Evolutionary conservation across 2,888 invertebrate species (phyloP), one percentile per base, ranked within the genome.

Genomic region (Patella depressa): DNA sequence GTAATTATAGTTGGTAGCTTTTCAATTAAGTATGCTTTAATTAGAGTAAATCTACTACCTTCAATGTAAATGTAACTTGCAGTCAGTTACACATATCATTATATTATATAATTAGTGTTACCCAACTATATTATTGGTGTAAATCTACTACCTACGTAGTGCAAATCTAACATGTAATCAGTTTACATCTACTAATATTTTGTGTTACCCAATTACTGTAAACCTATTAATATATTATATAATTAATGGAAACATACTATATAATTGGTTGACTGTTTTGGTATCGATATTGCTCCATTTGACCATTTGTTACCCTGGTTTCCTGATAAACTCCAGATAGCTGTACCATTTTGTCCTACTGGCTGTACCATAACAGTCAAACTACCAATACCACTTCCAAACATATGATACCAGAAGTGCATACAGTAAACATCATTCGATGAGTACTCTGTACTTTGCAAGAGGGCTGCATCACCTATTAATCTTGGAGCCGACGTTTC

Each of bases 401-500:
- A 86, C 89, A 89, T 89, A 85, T 86, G 87, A 79, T 88, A 89
- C 80, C 85, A 89, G 81, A 90, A 89, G 54, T 81, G 79, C 53
- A 89, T 71, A 80, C 88, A 88, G 29, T 77, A 76, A 9, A 82
- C 71, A 2, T 80, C 78, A 3, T 82, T 78, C 2, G 80, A 79
- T 70, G 59, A 55, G 77, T 86, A 82, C 69, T 78, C 81, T 17
- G 84, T 81, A 80, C 89, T 89, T 74, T 85, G 84, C 4, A 89
- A 76, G 15, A 86, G 80, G 17, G 90, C 88, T 65, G 82, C 82
- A 59, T 88, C 85, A 84, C 95, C 95, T 75, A 92, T 92, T 9
- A 92, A 84, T 15, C 93, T 92, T 1, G 92, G 91, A 0, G 94
- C 93, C 0, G 95, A 94, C 29, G 95, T 94, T 88, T 97, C 97